These are phyloP conservation scores for Ectemnius continuus DNA, from an alignment of 2,888 invertebrate genomes.

Conservation along the genomic window DNA sequence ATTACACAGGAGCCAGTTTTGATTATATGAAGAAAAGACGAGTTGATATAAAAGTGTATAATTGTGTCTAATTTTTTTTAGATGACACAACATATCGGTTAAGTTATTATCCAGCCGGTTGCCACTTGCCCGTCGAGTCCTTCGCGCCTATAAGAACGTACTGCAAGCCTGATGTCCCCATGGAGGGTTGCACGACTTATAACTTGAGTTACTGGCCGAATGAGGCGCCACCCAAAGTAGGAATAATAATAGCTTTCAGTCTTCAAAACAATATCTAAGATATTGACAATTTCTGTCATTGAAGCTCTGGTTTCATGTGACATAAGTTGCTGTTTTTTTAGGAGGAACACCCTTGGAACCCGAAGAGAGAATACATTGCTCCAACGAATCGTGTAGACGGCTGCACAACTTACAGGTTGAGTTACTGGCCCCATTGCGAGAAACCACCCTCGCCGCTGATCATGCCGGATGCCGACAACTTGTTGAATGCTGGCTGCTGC, in stretches of 20 bases:
- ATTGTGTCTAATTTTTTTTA: conserved; percentile 60
- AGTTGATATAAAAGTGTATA: neutral
- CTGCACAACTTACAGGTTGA: conserved; percentile 72
- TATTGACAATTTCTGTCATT: neutral
- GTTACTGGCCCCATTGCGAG: conserved; percentile 71
- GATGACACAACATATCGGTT: conserved; percentile 83
- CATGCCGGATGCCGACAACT: conserved; percentile 59
- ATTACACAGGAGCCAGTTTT: too few species aligned
- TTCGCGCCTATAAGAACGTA: conserved; percentile 79
- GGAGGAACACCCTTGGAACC: conserved; percentile 64
- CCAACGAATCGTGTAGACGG: conserved; percentile 67
- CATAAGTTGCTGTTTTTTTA: conserved; percentile 22
- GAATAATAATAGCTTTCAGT: conserved; percentile 51
- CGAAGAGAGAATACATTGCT: conserved; percentile 58
- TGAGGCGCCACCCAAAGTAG: conserved; percentile 59
- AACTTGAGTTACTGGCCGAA: conserved; percentile 81
- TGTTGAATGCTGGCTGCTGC: conserved; percentile 67
- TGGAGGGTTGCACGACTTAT: conserved; percentile 81
- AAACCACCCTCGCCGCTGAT: conserved; percentile 59
- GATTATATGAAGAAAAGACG: too few species aligned
- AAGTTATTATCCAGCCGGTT: conserved; percentile 82
- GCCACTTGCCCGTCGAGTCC: conserved; percentile 75
- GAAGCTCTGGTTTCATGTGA: neutral
- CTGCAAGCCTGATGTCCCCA: conserved; percentile 79
- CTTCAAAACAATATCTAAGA: neutral